Base-by-base conservation (phyloP, 2,113 vertebrate species). In the Albula glossodonta region DNA sequence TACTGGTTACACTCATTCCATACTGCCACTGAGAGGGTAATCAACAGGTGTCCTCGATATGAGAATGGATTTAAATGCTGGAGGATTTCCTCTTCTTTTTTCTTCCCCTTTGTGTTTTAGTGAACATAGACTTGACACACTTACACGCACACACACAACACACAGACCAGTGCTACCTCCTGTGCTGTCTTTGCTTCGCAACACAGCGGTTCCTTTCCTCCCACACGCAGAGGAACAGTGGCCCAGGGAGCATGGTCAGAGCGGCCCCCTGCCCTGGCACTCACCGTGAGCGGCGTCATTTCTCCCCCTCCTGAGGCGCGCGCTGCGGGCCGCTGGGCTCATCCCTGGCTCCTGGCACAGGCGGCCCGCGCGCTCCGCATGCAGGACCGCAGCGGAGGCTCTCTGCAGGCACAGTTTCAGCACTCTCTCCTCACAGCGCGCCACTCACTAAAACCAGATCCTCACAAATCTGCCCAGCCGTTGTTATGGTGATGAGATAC, bases 401-500 rank as follows among this genome's bases (percentile, higher is more conserved):
- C 31, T 41, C 31, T 41, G 31, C 31, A 41, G 31, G 31, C 31
- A 41, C 31, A 41, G 31, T 41, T 41, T 41, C 31, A 41, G 89
- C 90, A 6, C 53, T 56, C 53, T 12, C 53, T 12, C 53, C 53
- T 12, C 53, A 6, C 53, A 56, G 31, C 31, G 31, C 31, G 31
- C 31, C 31, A 1, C 31, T 41, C 31, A 41, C 31, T 41, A 41
- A 41, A 41, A 41, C 31, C 31, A 41, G 88, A 83, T 91, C 13
- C 84, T 86, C 53, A 70, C 86, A 83, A 88, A 88, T 90, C 88
- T 80, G 81, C 81, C 86, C 93, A 91, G 90, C 92, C 92, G 95
- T 96, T 95, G 95, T 96, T 96, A 96, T 96, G 95, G 95, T 93
- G 94, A 96, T 94, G 87, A 90, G 90, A 93, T 88, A 95, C 94